Evolutionary conservation across 1,140 invertebrate genomes (phyloP).

Genomic region (Lasioglossum albipes): DNA sequence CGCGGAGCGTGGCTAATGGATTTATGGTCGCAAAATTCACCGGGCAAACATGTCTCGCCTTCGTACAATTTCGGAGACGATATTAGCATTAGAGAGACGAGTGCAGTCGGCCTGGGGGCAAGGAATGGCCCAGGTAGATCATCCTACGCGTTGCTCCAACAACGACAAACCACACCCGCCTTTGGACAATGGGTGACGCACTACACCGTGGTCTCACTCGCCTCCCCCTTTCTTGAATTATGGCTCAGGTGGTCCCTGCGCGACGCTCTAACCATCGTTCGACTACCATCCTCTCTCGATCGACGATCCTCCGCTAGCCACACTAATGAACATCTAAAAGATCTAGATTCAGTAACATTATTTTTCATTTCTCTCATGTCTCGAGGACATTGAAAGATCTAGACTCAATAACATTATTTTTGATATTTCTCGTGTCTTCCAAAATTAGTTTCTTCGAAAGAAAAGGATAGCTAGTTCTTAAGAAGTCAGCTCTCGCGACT

Average conservation of each 20-base stretch:
- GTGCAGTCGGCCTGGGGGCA: slow-evolving; percentile 32
- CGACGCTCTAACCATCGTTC: slow-evolving; percentile 50
- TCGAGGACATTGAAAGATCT: no score
- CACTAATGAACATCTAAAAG: no score
- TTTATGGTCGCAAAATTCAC: slow-evolving; percentile 61
- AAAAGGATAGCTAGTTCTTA: slow-evolving; percentile 11
- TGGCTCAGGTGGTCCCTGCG: slow-evolving; percentile 51
- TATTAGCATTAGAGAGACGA: slow-evolving; percentile 67
- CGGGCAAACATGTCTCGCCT: slow-evolving; percentile 59
- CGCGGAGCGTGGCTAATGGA: slow-evolving; percentile 44
- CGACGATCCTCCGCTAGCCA: slow-evolving; percentile 15
- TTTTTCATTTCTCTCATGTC: no score
- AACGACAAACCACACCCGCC: slow-evolving; percentile 66
- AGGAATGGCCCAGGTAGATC: slow-evolving; percentile 62
- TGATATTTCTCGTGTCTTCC: no score
- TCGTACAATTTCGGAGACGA: slow-evolving; percentile 66
- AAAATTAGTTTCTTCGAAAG: neutral
- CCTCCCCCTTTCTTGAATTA: slow-evolving; percentile 64
- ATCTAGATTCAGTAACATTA: no score
- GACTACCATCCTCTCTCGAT: slow-evolving; percentile 35
- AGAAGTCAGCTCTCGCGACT: slow-evolving; percentile 13
- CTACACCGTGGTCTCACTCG: slow-evolving; percentile 38
- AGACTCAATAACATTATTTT: no score
- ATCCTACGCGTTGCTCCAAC: slow-evolving; percentile 67
- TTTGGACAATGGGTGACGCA: slow-evolving; percentile 68